These are phyloP conservation scores for Smutsia temminckii DNA, from an alignment of 2,797 vertebrate genomes.

Conservation along the genomic window DNA sequence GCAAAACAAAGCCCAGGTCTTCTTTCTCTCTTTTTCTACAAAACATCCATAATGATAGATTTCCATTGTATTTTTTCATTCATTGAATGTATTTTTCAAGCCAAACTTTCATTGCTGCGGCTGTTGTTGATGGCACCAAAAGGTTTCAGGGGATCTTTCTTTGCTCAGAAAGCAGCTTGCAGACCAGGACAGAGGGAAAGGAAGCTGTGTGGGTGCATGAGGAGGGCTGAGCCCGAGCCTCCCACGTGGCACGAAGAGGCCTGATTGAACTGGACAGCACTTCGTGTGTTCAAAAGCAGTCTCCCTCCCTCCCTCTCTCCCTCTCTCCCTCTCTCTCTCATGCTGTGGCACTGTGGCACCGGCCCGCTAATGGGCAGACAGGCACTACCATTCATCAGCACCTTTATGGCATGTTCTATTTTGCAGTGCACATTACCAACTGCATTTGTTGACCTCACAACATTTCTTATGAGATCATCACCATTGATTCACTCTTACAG, in stretches of 20 bases:
- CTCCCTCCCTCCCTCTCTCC: constrained; percentile 45
- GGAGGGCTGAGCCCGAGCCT: constrained; percentile 15
- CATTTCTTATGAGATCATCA: constrained; percentile 60
- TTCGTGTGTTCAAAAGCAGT: constrained; percentile 60
- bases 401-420: constrained; percentile 72
- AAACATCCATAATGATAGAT: constrained; percentile 84
- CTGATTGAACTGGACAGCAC: constrained; percentile 42
- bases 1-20: constrained; percentile 84
- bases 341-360: not conserved
- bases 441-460: constrained; percentile 67
- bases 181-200: constrained; percentile 75
- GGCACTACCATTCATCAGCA: constrained; percentile 65
- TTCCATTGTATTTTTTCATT: constrained; percentile 81
- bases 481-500: constrained; percentile 23
- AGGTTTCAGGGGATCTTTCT: constrained; percentile 79
- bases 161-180: constrained; percentile 74
- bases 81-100: constrained; percentile 84
- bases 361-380: constrained; percentile 52
- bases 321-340: too few relatives aligned
- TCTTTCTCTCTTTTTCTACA: constrained; percentile 34
- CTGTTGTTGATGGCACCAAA: constrained; percentile 80
- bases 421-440: constrained; percentile 60
- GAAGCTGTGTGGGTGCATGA: constrained; percentile 71
- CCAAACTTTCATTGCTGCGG: constrained; percentile 78
- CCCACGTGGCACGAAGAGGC: constrained; percentile 40